Evolutionary conservation across 2,888 invertebrate species (phyloP), one percentile per base, ranked within the genome.

Genomic region (Callyntrura guangdongensis): DNA sequence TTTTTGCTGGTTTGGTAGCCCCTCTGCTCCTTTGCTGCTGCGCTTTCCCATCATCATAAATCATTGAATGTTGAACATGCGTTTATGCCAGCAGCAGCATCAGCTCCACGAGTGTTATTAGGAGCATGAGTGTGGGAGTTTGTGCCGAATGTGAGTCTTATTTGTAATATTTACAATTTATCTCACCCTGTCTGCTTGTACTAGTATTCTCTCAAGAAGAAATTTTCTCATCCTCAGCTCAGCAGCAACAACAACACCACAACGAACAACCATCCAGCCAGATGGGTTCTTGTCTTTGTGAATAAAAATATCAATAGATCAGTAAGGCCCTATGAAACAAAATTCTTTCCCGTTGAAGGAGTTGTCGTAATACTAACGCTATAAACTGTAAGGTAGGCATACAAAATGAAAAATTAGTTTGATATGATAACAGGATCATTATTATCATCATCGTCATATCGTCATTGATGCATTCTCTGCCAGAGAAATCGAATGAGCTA

Each of bases 61-160:
- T 53, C 72, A 77, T 77, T 20, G 77, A 36, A 36, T 36, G 36
- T 36, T 36, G 36, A 49, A 53, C 77, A 77, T 77, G 77, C 77
- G 25, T 53, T 77, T 77, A 74, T 74, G 53, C 14, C 25, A 77
- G 36, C 36, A 69, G 36, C n/a, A 36, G 36, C 14, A 59, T 6
- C 36, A 36, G n/a, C n/a, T n/a, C 36, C 3, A 36, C 36, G 36
- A 36, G 36, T 36, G 36, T 36, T 2, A 36, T 36, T 36, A 64
- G 12, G 22, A 64, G 22, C 9, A 20, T 17, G 47, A 74, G 77
- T 77, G 36, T 36, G 36, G 36, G 36, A 36, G 36, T 36, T 36
- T 36, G 36, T 36, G 36, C 36, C 36, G 77, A 53, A 77, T 77
- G 77, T 20, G 77, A 25, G 67, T 77, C 12, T 25, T 9, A 53